Evolutionary conservation across 2,888 invertebrate genomes (phyloP).

Genomic region (Cataglyphis cursor): DNA sequence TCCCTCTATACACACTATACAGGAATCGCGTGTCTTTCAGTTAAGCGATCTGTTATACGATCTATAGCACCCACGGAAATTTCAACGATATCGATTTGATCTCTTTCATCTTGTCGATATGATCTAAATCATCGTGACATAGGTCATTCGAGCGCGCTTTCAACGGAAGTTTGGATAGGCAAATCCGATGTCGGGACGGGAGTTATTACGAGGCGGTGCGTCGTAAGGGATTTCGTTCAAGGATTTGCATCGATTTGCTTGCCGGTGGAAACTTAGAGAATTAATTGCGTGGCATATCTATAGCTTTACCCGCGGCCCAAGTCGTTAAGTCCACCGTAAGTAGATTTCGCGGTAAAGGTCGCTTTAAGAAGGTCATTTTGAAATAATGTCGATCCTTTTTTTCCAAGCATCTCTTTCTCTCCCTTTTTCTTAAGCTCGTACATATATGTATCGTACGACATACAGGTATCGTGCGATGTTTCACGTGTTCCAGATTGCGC

Average conservation of each 20-base stretch:
- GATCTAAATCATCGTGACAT: slow-evolving; percentile 19
- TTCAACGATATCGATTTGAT: not conserved
- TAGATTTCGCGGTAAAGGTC: slow-evolving; percentile 48
- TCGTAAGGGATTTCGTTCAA: slow-evolving; percentile 48
- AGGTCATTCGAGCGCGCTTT: slow-evolving; percentile 22
- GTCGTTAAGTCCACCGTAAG: slow-evolving; percentile 49
- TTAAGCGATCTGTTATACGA: not conserved
- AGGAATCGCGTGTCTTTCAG: not conserved
- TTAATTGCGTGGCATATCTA: slow-evolving; percentile 49
- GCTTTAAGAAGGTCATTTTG: slow-evolving; percentile 34
- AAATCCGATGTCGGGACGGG: slow-evolving; percentile 46
- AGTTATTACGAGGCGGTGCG: slow-evolving; percentile 39
- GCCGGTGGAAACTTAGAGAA: slow-evolving; percentile 31
- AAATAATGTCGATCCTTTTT: not conserved
- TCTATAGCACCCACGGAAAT: not conserved
- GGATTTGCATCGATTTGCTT: slow-evolving; percentile 52
- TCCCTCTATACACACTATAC: not conserved
- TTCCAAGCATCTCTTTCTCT: not conserved
- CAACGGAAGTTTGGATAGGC: slow-evolving; percentile 48
- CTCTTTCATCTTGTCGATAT: not conserved
- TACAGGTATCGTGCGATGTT: not conserved
- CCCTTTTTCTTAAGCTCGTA: not conserved
- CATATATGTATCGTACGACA: too few species aligned
- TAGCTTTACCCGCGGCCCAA: slow-evolving; percentile 41
- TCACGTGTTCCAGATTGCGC: slow-evolving; percentile 24